These are phyloP conservation scores for Ascidia mentula DNA, from an alignment of 23 tunicate genomes.

Conservation along the genomic window DNA sequence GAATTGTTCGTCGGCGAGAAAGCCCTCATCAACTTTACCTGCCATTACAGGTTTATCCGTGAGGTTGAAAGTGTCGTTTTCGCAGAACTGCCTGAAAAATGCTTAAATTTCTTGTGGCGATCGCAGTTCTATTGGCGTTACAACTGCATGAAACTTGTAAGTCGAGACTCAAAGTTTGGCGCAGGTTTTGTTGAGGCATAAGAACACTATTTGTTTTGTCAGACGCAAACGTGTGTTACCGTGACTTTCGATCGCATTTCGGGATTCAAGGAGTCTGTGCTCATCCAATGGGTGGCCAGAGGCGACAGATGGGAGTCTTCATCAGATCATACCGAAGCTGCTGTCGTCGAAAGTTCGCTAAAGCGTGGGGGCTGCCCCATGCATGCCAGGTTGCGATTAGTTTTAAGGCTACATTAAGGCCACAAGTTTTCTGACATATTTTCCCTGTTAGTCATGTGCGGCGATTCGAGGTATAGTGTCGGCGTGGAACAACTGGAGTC, in stretches of 20 bases:
- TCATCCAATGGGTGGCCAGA: constrained; percentile 22
- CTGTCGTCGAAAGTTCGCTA: constrained; percentile 13
- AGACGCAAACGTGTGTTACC: neutral
- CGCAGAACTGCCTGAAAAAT: no score
- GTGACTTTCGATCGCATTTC: neutral
- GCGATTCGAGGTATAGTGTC: constrained; percentile 15
- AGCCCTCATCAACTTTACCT: no score
- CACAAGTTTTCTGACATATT: neutral
- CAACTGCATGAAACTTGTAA: neutral
- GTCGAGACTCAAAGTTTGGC: neutral
- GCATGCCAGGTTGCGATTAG: neutral
- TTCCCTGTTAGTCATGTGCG: constrained; percentile 38
- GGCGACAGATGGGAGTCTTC: constrained; percentile 24
- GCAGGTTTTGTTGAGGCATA: neutral
- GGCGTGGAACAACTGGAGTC: constrained; percentile 57
- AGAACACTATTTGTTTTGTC: neutral
- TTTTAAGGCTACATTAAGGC: neutral
- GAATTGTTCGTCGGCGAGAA: neutral
- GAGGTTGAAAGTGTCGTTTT: no score
- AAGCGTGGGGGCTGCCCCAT: constrained; percentile 28
- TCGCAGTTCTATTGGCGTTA: neutral
- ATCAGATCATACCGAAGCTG: constrained; percentile 19
- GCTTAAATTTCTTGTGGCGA: neutral
- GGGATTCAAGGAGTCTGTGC: neutral
- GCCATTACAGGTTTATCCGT: no score